phyloP scores from a whole-genome alignment of 2,113 vertebrate species.

The Mesitornis unicolor region DNA sequence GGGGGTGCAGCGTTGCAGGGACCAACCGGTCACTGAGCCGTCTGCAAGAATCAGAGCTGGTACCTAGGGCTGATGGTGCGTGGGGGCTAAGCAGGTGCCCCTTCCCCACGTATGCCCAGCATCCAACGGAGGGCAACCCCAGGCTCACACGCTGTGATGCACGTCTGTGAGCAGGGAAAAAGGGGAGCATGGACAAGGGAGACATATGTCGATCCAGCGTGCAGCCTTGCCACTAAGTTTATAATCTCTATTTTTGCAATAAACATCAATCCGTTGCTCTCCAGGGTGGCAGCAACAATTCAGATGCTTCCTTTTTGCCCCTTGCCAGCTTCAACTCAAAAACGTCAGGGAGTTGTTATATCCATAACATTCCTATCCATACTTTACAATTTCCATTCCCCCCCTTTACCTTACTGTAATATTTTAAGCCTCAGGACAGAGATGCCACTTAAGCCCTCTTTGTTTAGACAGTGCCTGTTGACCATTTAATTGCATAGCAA shows the following conservation, averaged over 20 bases:
- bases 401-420: background rate
- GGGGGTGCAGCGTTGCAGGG: accelerated
- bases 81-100: background rate
- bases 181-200: background rate
- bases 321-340: background rate
- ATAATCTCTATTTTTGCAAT: background rate
- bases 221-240: background rate
- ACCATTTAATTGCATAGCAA: slow-evolving; percentile 29
- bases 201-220: accelerated
- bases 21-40: accelerated
- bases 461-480: slow-evolving; percentile 8
- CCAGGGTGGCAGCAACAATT: too few species aligned
- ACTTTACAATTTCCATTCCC: background rate
- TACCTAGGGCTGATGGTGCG: accelerated
- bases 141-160: accelerated
- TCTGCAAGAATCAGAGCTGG: background rate
- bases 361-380: background rate
- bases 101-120: background rate
- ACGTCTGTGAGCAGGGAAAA: background rate
- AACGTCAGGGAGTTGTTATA: background rate
- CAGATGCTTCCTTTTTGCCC: background rate
- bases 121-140: background rate
- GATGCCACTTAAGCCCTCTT: background rate
- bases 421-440: slow-evolving; percentile 8
- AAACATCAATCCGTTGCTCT: background rate